Evolutionary conservation across 2,797 vertebrate genomes (phyloP).

Genomic region (Premnoplex brunnescens): DNA sequence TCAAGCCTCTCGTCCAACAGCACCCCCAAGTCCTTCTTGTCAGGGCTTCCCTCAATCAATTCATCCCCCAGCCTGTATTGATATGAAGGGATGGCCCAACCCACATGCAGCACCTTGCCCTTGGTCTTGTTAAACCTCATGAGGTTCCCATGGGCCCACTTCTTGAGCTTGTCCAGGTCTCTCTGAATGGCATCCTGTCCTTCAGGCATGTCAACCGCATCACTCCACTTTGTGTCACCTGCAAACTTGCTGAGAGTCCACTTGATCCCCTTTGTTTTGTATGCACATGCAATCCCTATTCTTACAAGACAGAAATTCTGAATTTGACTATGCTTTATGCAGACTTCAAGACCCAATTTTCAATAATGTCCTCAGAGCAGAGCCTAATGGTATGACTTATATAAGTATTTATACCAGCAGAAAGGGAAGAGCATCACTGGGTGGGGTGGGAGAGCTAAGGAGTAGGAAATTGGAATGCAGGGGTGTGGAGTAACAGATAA

Average conservation of each 20-base stretch:
- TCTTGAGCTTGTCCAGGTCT: background rate
- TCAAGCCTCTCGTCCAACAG: background rate
- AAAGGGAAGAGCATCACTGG: background rate
- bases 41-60: rapidly evolving
- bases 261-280: background rate
- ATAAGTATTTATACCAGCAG: background rate
- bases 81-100: rapidly evolving
- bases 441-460: background rate
- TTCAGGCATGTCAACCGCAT: background rate
- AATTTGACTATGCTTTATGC: background rate
- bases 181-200: background rate
- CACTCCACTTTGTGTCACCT: background rate
- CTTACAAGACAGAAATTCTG: background rate
- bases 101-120: background rate
- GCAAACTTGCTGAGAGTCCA: background rate
- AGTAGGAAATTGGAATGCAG: background rate
- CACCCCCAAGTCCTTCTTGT: rapidly evolving
- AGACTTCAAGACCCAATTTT: background rate
- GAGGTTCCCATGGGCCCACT: too few species aligned
- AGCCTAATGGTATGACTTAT: rapidly evolving
- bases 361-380: background rate
- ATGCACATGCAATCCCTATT: background rate
- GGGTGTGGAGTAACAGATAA: too few species aligned
- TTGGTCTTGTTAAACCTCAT: background rate
- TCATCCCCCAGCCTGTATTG: background rate